Evolutionary conservation across 2,797 vertebrate species (phyloP), one percentile per base, ranked within the genome.

Genomic region (Uromys caudimaculatus): DNA sequence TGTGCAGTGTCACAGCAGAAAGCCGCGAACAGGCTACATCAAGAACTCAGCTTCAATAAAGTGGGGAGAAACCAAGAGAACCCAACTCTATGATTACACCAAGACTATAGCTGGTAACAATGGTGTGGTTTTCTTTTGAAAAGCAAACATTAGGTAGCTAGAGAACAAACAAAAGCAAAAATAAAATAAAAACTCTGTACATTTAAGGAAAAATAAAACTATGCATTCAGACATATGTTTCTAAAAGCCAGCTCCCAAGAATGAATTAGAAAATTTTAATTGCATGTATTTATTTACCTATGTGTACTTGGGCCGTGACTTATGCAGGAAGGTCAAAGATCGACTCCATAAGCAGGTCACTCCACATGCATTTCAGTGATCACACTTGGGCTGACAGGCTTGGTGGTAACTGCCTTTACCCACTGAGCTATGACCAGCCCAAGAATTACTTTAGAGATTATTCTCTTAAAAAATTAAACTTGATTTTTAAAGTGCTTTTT

Each of bases 121-220:
- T 3, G 41, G 0, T 13, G 9, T 44, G 1, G n/a, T 44, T 71
- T 41, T 67, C 56, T 84, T 81, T 73, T 35, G 38, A 58, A 76
- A 75, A 44, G 24, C 16, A 58, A 69, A 27, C 0, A 4, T 4
- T 23, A 10, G 10, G 54, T 1, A 89, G 58, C n/a, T 60, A 81
- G 27, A 67, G 13, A 47, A 67, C 73, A 84, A 56, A 54, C 4
- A 19, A 64, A 38, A 78, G 56, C n/a, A 13, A 75, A 73, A 76
- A 19, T 38, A 71, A 71, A 71, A 71, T 9, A 3, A 78, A 78
- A 54, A 78, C 29, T 44, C 58, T 83, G 41, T 64, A 91, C 54
- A 29, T 16, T 90, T 83, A 76, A 79, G 54, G 38, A 91, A 83
- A 89, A 95, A 56, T 5, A 82, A 67, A 87, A 27, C 35, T 85